phyloP scores from a whole-genome alignment of 2,888 invertebrate species.

The Lasioglossum vierecki region DNA sequence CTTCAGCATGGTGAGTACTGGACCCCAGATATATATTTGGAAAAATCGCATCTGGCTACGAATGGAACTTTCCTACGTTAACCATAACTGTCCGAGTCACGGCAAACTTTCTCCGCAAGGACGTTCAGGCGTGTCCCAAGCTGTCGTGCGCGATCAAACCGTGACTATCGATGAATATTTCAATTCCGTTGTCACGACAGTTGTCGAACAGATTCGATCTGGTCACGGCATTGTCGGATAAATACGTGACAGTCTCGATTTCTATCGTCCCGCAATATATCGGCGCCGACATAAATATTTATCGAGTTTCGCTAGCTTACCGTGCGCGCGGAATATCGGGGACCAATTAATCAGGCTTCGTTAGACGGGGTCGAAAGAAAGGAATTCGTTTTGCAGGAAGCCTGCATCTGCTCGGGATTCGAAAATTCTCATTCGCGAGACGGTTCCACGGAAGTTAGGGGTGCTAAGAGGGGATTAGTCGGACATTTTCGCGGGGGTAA shows the following conservation, averaged over 20 bases:
- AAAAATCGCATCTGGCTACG: too few species aligned
- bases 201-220: background rate
- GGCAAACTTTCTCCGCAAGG: background rate
- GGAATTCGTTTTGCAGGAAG: background rate
- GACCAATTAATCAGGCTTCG: background rate
- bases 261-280: background rate
- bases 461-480: constrained; percentile 47
- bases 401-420: background rate
- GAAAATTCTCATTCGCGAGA: constrained; percentile 44
- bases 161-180: constrained; percentile 47
- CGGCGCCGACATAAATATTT: constrained; percentile 27
- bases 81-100: background rate
- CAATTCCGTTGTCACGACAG: constrained; percentile 1
- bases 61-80: background rate
- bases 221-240: background rate
- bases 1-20: constrained; percentile 63
- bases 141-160: background rate
- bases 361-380: background rate
- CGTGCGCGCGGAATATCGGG: background rate
- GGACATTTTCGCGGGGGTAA: constrained; percentile 10
- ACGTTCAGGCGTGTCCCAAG: background rate
- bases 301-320: background rate
- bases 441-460: constrained; percentile 25
- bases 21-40: background rate
- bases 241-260: background rate